phyloP scores from a whole-genome alignment of 2,797 vertebrate genomes.

The Propithecus perrieri region DNA sequence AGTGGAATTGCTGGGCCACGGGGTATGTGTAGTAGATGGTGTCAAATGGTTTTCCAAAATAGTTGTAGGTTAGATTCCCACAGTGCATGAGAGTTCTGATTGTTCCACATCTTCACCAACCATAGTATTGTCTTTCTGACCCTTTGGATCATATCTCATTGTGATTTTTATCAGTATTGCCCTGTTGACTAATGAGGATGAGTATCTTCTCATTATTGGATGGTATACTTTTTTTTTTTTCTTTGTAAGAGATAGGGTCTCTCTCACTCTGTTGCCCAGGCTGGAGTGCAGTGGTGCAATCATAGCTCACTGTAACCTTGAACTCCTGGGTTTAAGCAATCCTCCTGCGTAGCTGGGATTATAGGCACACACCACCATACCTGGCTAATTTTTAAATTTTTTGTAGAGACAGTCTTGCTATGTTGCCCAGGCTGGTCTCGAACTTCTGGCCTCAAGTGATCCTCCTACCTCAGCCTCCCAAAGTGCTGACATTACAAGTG shows the following conservation, averaged over 20 bases:
- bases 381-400: background rate
- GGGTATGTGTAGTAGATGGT: background rate
- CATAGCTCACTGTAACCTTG: background rate
- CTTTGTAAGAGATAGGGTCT: background rate
- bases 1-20: background rate
- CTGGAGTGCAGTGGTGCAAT: background rate
- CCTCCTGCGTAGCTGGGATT: background rate
- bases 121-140: background rate
- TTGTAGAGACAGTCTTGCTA: background rate
- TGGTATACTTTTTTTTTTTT: background rate
- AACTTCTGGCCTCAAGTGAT: background rate
- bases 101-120: background rate
- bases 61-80: background rate
- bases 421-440: background rate
- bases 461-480: background rate
- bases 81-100: background rate
- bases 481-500: background rate
- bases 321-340: background rate
- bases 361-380: background rate
- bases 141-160: background rate
- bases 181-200: background rate
- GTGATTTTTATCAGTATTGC: background rate
- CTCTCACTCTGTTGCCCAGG: background rate
- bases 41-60: background rate
- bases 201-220: background rate